Percentiles rank a stretch among this genome's conserved stretches.
Conservation (phyloP, 2,113 vertebrate genomes). For the Micronisus gabar region DNA sequence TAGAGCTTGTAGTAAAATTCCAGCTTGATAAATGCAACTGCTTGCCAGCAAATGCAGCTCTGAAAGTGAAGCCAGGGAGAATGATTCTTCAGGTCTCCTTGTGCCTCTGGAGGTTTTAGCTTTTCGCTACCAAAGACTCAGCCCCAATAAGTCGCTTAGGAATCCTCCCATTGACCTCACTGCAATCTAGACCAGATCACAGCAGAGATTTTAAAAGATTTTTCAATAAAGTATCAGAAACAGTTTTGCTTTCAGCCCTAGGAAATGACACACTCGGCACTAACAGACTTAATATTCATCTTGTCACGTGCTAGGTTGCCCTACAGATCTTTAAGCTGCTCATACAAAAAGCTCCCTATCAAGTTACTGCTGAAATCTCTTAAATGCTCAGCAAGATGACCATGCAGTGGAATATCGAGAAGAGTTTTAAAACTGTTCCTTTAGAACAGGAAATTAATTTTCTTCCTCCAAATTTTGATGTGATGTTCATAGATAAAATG, state of each 20-base stretch:
- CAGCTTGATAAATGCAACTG: neutral
- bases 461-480: conserved; percentile 29
- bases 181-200: neutral
- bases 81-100: neutral
- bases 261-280: conserved; percentile 44
- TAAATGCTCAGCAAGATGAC: neutral
- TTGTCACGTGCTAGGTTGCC: neutral
- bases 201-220: neutral
- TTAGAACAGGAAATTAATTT: conserved; percentile 53
- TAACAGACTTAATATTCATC: conserved; percentile 32
- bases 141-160: neutral
- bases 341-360: conserved; percentile 9
- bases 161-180: neutral
- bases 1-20: neutral
- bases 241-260: neutral
- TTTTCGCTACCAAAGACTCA: neutral
- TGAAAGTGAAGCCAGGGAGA: neutral
- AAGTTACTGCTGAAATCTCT: conserved; percentile 60
- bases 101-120: neutral
- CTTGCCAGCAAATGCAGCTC: neutral
- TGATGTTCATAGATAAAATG: conserved; percentile 17
- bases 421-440: conserved; percentile 26
- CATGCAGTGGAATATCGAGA: neutral
- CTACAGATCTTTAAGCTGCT: neutral
- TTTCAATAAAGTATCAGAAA: neutral